Percentiles rank a stretch among this genome's conserved stretches.
Conservation (phyloP, 2,888 invertebrate species). For the Epiblema foenella region DNA sequence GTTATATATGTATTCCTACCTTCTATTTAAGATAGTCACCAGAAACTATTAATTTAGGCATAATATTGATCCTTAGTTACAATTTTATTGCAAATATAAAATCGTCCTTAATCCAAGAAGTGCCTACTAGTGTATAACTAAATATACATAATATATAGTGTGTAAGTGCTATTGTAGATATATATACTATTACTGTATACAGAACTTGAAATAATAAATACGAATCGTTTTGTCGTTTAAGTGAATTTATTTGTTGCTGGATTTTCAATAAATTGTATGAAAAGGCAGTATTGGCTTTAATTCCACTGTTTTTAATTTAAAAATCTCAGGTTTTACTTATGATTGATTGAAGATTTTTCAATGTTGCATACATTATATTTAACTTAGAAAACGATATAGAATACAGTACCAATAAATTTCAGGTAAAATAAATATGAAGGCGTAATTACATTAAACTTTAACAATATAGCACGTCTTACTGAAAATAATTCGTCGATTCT, state of each 20-base stretch:
- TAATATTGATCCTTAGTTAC: neutral
- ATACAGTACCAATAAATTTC: too few species aligned
- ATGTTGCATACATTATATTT: too few species aligned
- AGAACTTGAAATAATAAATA: slow-evolving; percentile 26
- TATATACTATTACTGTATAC: slow-evolving; percentile 44
- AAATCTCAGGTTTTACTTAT: neutral
- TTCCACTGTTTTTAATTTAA: neutral
- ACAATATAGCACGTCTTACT: neutral
- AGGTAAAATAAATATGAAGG: neutral
- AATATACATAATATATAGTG: slow-evolving; percentile 51
- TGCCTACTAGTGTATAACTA: slow-evolving; percentile 54
- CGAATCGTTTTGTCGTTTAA: slow-evolving; percentile 12
- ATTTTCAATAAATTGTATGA: neutral
- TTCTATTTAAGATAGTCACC: neutral
- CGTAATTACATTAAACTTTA: neutral
- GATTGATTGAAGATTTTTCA: too few species aligned
- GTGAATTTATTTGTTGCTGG: slow-evolving; percentile 22
- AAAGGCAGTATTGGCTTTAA: neutral
- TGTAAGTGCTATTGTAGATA: slow-evolving; percentile 50
- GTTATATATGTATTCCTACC: too few species aligned
- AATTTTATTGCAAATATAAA: slow-evolving; percentile 31
- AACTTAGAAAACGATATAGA: too few species aligned
- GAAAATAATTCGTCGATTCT: neutral
- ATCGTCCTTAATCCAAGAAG: slow-evolving; percentile 49
- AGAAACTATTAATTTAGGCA: neutral